Base-by-base conservation (phyloP, 2,888 invertebrate genomes). In the Heliconius charithonia region DNA sequence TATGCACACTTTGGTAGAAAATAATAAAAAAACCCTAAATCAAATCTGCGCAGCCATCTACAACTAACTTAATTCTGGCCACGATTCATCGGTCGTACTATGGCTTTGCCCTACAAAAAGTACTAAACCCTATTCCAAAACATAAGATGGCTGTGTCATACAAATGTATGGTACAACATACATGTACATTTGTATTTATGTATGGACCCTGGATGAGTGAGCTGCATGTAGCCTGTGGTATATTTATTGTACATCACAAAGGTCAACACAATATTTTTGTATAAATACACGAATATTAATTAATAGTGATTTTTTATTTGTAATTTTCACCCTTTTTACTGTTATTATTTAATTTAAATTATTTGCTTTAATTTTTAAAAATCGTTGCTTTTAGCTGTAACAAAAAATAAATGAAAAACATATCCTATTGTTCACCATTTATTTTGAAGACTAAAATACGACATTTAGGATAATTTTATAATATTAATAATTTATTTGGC, bases 91-190 rank as follows among this genome's bases (percentile, higher is more conserved):
- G 10, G 10, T 22, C 59, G 59, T n/a, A 62, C 6, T 62, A n/a
- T 62, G n/a, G 4, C n/a, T 56, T 76, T 67, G 76, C 56, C 32
- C 67, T 76, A 69, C 32, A 19, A 45, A 41, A 10, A 41, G 41
- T 62, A 45, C 27, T 29, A 25, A 51, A 74, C 81, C 74, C 83
- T 80, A 81, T 84, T 83, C 81, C 83, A 87, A 84, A 85, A 84
- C 80, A 77, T 84, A 75, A 83, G 79, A 83, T 81, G 88, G 88
- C 88, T 87, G 87, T 87, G 87, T 88, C 83, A 82, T 81, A 82
- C 41, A 66, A 78, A 65, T 74, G 74, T 27, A 63, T 59, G 73
- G n/a, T 74, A 25, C 29, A 32, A 25, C 29, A 32, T 25, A 19
- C 41, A 27, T 27, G 45, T 77, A 70, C 25, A 12, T 70, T 25